These are phyloP conservation scores for Lophius americanus DNA, from an alignment of 2,797 vertebrate species.

Conservation along the genomic window DNA sequence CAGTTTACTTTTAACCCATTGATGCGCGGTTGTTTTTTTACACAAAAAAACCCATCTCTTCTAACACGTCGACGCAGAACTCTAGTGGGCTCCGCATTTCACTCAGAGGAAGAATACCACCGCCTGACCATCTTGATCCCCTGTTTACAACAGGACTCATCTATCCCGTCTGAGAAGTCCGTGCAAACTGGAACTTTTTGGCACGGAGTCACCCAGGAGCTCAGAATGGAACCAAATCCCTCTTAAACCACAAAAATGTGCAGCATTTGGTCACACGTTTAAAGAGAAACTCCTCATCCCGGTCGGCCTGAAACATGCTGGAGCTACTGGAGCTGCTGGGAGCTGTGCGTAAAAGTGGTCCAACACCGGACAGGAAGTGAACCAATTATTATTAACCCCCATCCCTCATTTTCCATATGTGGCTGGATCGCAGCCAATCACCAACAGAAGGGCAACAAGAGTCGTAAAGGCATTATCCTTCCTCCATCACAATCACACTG, in stretches of 20 bases:
- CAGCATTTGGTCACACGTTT: slow-evolving; percentile 20
- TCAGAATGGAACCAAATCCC: background rate
- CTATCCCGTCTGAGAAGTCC: slow-evolving; percentile 14
- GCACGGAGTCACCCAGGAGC: slow-evolving; percentile 20
- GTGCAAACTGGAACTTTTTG: slow-evolving; percentile 11
- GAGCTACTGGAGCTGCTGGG: slow-evolving; percentile 55
- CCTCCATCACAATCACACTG: slow-evolving; percentile 91
- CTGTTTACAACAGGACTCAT: slow-evolving; percentile 12
- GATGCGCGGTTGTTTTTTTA: background rate
- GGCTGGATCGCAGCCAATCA: slow-evolving; percentile 91
- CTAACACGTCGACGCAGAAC: slow-evolving; percentile 14
- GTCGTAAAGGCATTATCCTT: slow-evolving; percentile 90
- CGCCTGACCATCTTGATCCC: too few species aligned
- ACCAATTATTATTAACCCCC: slow-evolving; percentile 85
- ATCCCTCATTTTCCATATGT: slow-evolving; percentile 91
- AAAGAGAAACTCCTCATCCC: slow-evolving; percentile 14
- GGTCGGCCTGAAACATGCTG: slow-evolving; percentile 55
- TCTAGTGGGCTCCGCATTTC: slow-evolving; percentile 7
- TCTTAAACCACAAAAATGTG: background rate
- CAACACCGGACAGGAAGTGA: slow-evolving; percentile 78
- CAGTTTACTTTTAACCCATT: slow-evolving; percentile 12
- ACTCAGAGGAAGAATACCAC: too few species aligned
- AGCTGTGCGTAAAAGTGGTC: slow-evolving; percentile 74
- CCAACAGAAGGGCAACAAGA: slow-evolving; percentile 83
- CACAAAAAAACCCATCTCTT: background rate